phyloP scores from a whole-genome alignment of 2,113 vertebrate species.

The Nanorana parkeri region DNA sequence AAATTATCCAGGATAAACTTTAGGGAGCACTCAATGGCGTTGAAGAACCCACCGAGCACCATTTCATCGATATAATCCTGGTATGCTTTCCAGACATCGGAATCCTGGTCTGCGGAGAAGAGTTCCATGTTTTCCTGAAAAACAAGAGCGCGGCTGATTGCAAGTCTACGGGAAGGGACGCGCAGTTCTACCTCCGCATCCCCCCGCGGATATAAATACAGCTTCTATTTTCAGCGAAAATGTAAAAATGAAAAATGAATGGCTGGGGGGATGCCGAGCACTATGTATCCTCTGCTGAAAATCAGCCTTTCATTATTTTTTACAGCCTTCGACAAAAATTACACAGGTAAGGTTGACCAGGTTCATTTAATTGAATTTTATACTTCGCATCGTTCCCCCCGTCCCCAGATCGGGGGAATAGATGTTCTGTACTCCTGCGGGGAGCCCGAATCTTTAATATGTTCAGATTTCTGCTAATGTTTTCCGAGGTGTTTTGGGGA shows the following conservation, averaged over 20 bases:
- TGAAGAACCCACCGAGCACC: constrained; percentile 87
- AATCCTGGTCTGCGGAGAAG: constrained; percentile 76
- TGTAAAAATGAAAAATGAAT: not conserved
- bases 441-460: not conserved
- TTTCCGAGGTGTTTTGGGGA: not conserved
- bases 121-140: constrained; percentile 83
- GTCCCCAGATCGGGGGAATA: not conserved
- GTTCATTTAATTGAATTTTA: constrained; percentile 1
- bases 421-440: not conserved
- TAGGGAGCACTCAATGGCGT: constrained; percentile 84
- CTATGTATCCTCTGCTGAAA: not conserved
- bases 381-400: not conserved
- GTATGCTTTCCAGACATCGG: constrained; percentile 83
- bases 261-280: not conserved
- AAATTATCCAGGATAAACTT: constrained; percentile 90
- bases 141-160: not conserved
- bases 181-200: not conserved
- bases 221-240: not conserved
- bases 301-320: constrained; percentile 16
- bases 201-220: not conserved
- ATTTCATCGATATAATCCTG: constrained; percentile 87
- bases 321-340: constrained; percentile 4
- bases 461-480: not conserved
- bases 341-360: not conserved
- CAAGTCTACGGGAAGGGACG: not conserved